Conservation (phyloP, 2,113 vertebrate genomes). For the Recurvirostra avosetta region DNA sequence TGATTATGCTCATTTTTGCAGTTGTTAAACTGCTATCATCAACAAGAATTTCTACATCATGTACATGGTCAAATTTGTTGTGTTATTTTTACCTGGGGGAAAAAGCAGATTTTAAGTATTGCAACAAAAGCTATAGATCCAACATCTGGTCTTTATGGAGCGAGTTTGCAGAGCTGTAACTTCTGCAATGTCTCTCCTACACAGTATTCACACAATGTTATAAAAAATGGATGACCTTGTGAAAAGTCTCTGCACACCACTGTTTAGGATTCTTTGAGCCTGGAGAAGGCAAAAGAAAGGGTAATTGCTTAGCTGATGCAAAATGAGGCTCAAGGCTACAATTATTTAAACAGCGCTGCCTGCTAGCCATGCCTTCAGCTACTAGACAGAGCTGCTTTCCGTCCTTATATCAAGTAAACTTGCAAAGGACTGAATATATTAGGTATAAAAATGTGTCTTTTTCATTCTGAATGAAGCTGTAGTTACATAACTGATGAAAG, state of each 20-base stretch:
- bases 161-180: background rate
- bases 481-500: accelerated
- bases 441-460: background rate
- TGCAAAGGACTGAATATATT: background rate
- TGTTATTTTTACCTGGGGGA: background rate
- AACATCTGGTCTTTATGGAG: background rate
- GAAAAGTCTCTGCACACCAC: background rate
- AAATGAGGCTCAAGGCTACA: background rate
- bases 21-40: background rate
- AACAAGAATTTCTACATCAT: background rate
- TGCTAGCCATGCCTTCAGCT: background rate
- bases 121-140: background rate
- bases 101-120: background rate
- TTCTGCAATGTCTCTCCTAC: background rate
- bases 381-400: background rate
- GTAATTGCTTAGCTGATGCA: background rate
- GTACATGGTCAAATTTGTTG: background rate
- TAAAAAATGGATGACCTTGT: background rate
- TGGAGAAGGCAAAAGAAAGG: background rate
- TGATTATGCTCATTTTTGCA: background rate
- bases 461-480: background rate
- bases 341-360: background rate
- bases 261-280: background rate
- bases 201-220: background rate
- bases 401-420: background rate